These are phyloP conservation scores for Caradrina kadenii DNA, from an alignment of 2,888 invertebrate genomes.

Conservation along the genomic window DNA sequence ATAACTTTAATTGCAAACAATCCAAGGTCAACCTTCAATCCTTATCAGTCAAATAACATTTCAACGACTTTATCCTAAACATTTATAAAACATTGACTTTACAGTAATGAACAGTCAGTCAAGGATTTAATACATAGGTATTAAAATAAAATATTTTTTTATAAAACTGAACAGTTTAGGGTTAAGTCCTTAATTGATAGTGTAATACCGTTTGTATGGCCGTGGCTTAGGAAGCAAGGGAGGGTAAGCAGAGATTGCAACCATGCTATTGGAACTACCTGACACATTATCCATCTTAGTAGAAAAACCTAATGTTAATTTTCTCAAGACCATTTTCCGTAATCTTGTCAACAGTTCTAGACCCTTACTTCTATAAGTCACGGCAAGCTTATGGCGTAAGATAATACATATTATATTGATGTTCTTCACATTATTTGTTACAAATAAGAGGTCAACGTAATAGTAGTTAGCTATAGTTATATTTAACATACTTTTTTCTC, in stretches of 20 bases:
- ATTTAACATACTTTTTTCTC: too few relatives aligned
- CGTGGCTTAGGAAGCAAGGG: constrained; percentile 18
- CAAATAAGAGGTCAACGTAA: too few relatives aligned
- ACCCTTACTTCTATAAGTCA: constrained; percentile 16
- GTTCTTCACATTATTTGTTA: too few relatives aligned
- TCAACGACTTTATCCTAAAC: constrained; percentile 58
- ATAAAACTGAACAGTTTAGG: constrained; percentile 48
- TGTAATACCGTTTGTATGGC: constrained; percentile 12
- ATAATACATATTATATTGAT: neutral
- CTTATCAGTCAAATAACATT: constrained; percentile 52
- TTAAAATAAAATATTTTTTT: constrained; percentile 56
- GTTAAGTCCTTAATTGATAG: constrained; percentile 27
- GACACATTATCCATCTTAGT: neutral
- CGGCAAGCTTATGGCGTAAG: constrained; percentile 32
- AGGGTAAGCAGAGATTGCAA: neutral
- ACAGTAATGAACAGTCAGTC: constrained; percentile 59
- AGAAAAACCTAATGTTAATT: neutral
- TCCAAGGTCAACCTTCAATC: constrained; percentile 10
- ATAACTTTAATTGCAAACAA: too few relatives aligned
- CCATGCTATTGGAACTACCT: neutral
- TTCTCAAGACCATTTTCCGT: neutral
- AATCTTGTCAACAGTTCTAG: neutral
- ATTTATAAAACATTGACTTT: constrained; percentile 66
- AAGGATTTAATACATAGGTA: constrained; percentile 54
- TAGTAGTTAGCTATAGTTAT: too few relatives aligned